Evolutionary conservation across 2,888 invertebrate genomes (phyloP).

Genomic region (Molorchus minor): DNA sequence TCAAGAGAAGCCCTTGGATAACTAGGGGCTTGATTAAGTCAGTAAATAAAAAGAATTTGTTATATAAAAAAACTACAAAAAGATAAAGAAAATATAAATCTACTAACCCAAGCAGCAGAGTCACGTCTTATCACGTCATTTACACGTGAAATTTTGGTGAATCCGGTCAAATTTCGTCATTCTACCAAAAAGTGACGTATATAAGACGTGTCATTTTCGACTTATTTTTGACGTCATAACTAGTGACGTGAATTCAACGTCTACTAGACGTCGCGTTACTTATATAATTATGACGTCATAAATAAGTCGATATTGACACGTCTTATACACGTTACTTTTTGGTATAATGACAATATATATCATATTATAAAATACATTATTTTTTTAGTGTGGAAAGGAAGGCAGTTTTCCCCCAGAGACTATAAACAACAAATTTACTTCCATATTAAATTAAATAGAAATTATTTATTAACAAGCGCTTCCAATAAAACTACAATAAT

Average conservation of each 20-base stretch:
- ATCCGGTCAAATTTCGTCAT: not conserved
- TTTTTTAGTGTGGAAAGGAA: slow-evolving; percentile 1
- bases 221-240: slow-evolving; percentile 1
- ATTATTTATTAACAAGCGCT: too few relatives aligned
- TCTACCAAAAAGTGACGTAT: slow-evolving; percentile 6
- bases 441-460: not conserved
- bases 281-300: slow-evolving; percentile 3
- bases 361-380: not conserved
- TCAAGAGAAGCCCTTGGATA: too few relatives aligned
- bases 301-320: not conserved
- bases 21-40: too few relatives aligned
- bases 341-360: slow-evolving; percentile 2
- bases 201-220: not conserved
- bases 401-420: not conserved
- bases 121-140: slow-evolving; percentile 4
- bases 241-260: slow-evolving; percentile 2
- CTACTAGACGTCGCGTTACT: too few relatives aligned
- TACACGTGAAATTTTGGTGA: slow-evolving; percentile 6
- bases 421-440: slow-evolving; percentile 1
- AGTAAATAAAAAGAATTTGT: too few relatives aligned
- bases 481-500: too few relatives aligned
- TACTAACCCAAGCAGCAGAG: slow-evolving; percentile 6
- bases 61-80: too few relatives aligned
- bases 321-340: not conserved
- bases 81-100: too few relatives aligned